Evolutionary conservation across 2,113 vertebrate species (phyloP).

Genomic region (Sus scrofa): DNA sequence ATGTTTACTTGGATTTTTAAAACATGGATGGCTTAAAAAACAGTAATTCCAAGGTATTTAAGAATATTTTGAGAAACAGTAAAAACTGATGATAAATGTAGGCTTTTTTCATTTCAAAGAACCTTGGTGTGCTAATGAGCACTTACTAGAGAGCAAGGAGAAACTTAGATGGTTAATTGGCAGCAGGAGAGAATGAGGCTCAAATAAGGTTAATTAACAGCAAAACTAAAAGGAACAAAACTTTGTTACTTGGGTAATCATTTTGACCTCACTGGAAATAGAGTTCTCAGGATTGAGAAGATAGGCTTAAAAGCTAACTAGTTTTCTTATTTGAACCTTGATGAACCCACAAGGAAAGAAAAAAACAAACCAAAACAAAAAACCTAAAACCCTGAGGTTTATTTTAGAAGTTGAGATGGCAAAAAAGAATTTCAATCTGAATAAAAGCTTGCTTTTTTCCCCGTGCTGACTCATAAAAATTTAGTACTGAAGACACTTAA

Average conservation of each 20-base stretch:
- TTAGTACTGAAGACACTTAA: constrained; percentile 5
- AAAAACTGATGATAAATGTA: neutral
- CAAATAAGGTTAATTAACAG: neutral
- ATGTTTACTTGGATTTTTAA: neutral
- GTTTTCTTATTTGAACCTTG: neutral
- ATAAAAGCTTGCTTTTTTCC: constrained; percentile 2
- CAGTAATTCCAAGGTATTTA: neutral
- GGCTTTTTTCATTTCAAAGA: neutral
- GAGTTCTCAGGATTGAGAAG: neutral
- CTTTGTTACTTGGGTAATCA: neutral
- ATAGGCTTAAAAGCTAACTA: neutral
- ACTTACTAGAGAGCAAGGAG: neutral
- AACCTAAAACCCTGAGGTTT: neutral
- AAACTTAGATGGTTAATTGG: neutral
- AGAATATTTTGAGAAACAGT: neutral
- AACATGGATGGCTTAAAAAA: neutral
- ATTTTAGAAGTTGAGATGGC: constrained; percentile 26
- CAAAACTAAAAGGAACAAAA: neutral
- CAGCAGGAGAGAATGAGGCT: neutral
- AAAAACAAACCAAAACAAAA: neutral
- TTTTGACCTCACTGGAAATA: neutral
- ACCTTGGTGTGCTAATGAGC: neutral
- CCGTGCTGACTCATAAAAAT: neutral
- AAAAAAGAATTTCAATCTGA: constrained; percentile 21
- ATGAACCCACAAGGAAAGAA: neutral